Evolutionary conservation across 2,113 vertebrate genomes (phyloP), one percentile per base, ranked within the genome.

Genomic region (Periophthalmodon schlosseri): DNA sequence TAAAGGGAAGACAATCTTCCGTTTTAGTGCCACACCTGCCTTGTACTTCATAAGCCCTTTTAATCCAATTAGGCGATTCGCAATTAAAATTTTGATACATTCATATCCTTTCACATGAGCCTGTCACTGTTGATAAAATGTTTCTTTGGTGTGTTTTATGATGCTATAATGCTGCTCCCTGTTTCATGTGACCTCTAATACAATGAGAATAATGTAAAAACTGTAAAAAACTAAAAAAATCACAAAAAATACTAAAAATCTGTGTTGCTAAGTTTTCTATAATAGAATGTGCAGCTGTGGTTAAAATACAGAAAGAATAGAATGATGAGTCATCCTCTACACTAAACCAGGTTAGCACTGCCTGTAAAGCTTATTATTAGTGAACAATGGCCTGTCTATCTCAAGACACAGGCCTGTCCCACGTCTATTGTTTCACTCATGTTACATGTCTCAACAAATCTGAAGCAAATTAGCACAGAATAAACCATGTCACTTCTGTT

Each of bases 21-120:
- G 97, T 94, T 99, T 99, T 95, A 99, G 96, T 96, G 97, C 98
- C 95, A 97, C 94, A 72, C 95, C 97, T 95, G 96, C 98, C 92
- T 96, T 99, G 96, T 99, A 99, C 95, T 97, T 98, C 96, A 96
- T 99, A 96, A 97, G 94, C 93, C 97, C 97, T 96, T 96, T 99
- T 93, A 99, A 94, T 94, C 94, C 92, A 84, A 87, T 96, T 94
- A 96, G 97, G 95, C 96, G 91, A 96, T 93, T 98, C 96, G 97
- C 97, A 95, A 99, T 99, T 96, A 99, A 98, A 96, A 98, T 99
- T 97, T 98, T 99, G 96, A 98, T 99, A 96, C 97, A 98, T 96
- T 97, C 97, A 99, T 99, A 99, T 99, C 97, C 97, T 99, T 99
- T 96, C 65, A 91, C 87, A 81, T 73, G 70, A 68, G 86, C 84